These are phyloP conservation scores for Drosophila navojoa DNA, from an alignment of 1,140 invertebrate genomes.

Conservation along the genomic window DNA sequence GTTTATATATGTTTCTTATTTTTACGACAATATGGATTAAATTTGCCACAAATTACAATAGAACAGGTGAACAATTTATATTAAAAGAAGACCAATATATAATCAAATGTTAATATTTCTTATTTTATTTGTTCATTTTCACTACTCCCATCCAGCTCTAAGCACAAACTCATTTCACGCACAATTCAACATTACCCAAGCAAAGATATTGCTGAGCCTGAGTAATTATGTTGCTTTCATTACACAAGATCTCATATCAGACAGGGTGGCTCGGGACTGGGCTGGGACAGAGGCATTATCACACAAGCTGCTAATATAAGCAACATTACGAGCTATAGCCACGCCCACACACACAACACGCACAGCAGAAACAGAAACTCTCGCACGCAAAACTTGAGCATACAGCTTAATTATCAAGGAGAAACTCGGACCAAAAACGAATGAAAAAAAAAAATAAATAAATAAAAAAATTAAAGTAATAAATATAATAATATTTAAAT, in stretches of 20 bases:
- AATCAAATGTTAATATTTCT: no score
- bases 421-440: background rate
- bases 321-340: conserved; percentile 14
- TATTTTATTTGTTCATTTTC: no score
- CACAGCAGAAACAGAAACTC: conserved; percentile 1
- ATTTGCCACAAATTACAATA: no score
- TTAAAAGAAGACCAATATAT: no score
- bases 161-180: background rate
- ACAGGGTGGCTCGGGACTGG: background rate
- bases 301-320: conserved; percentile 18
- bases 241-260: conserved; percentile 4
- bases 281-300: background rate
- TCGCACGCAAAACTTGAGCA: conserved; percentile 1
- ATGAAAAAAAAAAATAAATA: no score
- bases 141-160: background rate
- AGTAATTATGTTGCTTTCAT: conserved; percentile 17
- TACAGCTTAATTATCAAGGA: conserved; percentile 2
- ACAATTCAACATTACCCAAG: conserved; percentile 4
- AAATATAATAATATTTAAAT: no score
- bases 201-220: conserved; percentile 8
- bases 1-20: no score
- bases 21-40: no score
- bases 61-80: no score
- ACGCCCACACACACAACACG: conserved; percentile 11
- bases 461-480: no score